A percentile compares a stretch with the other conserved stretches of the same genome.
Evolutionary conservation across 2,113 vertebrate genomes (phyloP).

Genomic region (Chloropsis cyanopogon): DNA sequence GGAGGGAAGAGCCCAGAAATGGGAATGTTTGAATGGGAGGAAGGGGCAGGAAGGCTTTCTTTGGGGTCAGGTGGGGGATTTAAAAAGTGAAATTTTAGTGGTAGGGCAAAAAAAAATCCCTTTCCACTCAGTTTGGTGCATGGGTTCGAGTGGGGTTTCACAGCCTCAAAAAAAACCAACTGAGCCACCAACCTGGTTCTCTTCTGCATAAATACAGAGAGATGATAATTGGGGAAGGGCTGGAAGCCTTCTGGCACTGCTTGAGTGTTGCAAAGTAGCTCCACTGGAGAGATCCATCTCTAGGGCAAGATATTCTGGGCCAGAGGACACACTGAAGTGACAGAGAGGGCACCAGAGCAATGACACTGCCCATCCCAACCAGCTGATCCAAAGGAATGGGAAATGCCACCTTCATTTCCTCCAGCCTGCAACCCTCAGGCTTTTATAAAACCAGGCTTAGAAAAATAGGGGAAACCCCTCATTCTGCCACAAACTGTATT

Average conservation of each 20-base stretch:
- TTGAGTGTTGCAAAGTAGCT: background rate
- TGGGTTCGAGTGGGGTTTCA: background rate
- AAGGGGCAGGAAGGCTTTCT: background rate
- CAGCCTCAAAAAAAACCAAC: background rate
- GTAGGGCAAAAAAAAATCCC: background rate
- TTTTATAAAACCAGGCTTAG: background rate
- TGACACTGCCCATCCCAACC: background rate
- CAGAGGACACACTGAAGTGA: rapidly evolving
- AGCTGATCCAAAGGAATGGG: background rate
- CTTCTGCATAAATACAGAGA: background rate
- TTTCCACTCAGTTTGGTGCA: background rate
- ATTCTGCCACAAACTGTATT: background rate
- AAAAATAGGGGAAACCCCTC: background rate
- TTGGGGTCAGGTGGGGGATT: background rate
- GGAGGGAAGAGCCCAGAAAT: conserved; percentile 6
- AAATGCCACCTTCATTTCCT: background rate
- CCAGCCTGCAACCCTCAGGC: background rate
- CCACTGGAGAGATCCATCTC: background rate
- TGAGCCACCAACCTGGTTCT: background rate
- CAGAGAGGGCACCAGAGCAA: background rate
- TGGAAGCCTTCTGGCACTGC: background rate
- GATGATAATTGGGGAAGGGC: rapidly evolving
- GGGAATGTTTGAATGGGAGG: background rate
- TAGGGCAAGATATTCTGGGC: background rate
- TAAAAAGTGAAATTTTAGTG: background rate